Evolutionary conservation across 2,797 vertebrate genomes (phyloP).

Genomic region (Cryptoprocta ferox): DNA sequence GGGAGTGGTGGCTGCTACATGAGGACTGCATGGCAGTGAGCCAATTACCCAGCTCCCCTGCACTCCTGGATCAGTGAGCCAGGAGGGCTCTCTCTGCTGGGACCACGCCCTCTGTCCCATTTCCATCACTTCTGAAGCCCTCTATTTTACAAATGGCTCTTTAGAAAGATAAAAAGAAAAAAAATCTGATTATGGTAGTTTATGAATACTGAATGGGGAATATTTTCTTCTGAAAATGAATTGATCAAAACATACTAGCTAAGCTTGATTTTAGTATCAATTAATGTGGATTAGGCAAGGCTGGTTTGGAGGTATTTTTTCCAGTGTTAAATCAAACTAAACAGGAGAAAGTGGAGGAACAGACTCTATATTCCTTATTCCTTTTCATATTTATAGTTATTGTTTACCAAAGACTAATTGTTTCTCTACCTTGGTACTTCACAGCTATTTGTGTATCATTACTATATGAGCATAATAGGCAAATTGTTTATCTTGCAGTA

Average conservation of each 20-base stretch:
- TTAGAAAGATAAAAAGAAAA: background rate
- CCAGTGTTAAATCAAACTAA: background rate
- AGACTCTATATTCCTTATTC: background rate
- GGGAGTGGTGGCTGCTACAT: background rate
- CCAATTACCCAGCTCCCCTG: slow-evolving; percentile 28
- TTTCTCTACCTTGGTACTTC: background rate
- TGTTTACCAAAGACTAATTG: background rate
- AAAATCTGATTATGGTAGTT: background rate
- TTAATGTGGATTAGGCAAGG: background rate
- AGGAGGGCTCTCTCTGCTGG: background rate
- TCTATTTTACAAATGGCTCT: slow-evolving; percentile 16
- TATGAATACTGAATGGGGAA: background rate
- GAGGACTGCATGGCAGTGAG: background rate
- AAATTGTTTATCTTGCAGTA: background rate
- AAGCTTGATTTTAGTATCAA: background rate
- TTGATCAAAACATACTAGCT: slow-evolving; percentile 40
- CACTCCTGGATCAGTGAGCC: background rate
- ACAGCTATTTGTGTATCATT: background rate
- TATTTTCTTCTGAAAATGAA: slow-evolving; percentile 18
- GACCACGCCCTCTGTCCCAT: background rate
- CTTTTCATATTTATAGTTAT: background rate
- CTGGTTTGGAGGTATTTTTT: background rate
- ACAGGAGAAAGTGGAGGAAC: background rate
- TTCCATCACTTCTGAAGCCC: background rate
- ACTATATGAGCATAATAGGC: background rate